Percentiles rank a stretch among this genome's conserved stretches.
Conservation (phyloP, 2,113 vertebrate species). For the Lagopus leucura region DNA sequence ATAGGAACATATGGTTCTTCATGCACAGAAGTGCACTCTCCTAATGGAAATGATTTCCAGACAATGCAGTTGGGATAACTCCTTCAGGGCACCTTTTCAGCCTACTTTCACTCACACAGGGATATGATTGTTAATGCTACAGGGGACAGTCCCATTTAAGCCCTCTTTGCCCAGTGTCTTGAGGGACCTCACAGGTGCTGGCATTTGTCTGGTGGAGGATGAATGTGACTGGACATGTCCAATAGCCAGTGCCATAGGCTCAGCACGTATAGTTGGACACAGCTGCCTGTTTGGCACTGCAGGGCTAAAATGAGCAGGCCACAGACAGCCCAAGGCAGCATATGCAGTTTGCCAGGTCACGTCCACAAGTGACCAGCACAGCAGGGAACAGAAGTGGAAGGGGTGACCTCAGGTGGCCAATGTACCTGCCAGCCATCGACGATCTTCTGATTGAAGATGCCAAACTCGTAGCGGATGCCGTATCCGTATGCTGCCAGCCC, state of each 20-base stretch:
- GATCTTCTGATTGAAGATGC: slow-evolving; percentile 93
- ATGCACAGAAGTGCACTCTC: neutral
- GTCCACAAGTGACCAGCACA: neutral
- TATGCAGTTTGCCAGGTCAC: neutral
- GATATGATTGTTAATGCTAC: neutral
- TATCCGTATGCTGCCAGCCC: slow-evolving; percentile 89
- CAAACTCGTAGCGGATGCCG: slow-evolving; percentile 92
- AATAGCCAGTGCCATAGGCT: neutral
- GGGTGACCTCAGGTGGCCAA: neutral
- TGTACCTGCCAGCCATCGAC: slow-evolving; percentile 87
- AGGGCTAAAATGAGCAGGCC: neutral
- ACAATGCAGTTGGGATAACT: neutral
- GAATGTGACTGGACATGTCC: neutral
- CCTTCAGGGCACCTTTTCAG: neutral
- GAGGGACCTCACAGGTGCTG: neutral
- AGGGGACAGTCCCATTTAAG: neutral
- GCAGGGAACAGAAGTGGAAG: neutral
- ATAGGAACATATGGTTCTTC: neutral
- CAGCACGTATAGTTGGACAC: neutral
- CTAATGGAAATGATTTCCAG: neutral
- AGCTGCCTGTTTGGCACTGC: neutral
- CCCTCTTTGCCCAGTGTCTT: neutral
- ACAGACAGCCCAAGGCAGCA: neutral
- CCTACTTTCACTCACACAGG: neutral
- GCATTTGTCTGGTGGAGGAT: no score